phyloP scores from a whole-genome alignment of 2,113 vertebrate species.

The Steatornis caripensis region DNA sequence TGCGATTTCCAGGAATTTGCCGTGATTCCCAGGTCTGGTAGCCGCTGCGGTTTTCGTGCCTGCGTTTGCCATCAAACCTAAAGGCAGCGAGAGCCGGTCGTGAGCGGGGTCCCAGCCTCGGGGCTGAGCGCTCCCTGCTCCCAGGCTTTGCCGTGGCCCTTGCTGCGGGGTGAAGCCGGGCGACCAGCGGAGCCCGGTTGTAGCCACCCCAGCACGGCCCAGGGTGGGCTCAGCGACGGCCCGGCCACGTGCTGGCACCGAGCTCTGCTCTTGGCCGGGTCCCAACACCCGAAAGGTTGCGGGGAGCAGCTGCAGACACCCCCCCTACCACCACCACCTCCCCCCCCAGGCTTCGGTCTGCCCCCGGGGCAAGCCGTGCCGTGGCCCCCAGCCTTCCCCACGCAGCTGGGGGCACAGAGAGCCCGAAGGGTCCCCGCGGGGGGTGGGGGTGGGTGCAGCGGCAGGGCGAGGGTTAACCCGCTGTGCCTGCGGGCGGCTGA shows the following conservation, averaged over 20 bases:
- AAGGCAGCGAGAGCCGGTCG: not conserved
- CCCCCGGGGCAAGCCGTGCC: too few species aligned
- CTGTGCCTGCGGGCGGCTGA: too few species aligned
- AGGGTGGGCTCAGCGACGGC: not conserved
- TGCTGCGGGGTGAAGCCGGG: not conserved
- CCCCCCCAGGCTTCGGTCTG: too few species aligned
- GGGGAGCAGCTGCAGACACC: too few species aligned
- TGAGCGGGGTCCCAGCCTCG: not conserved
- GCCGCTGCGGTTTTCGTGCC: not conserved
- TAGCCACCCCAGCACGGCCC: not conserved
- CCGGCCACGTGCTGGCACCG: accelerated
- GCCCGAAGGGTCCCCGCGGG: not conserved
- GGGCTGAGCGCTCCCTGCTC: not conserved
- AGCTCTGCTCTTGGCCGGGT: not conserved
- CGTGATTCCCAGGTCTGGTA: too few species aligned
- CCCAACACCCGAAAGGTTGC: not conserved
- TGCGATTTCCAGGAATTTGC: not conserved
- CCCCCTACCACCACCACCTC: too few species aligned
- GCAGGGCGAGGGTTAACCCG: not conserved
- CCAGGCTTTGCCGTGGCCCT: not conserved
- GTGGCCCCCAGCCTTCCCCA: accelerated
- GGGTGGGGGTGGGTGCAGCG: not conserved
- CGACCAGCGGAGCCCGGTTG: not conserved
- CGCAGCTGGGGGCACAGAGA: accelerated
- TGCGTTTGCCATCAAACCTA: not conserved